Conservation (phyloP, 2,113 vertebrate genomes). For the Ptilonorhynchus violaceus region DNA sequence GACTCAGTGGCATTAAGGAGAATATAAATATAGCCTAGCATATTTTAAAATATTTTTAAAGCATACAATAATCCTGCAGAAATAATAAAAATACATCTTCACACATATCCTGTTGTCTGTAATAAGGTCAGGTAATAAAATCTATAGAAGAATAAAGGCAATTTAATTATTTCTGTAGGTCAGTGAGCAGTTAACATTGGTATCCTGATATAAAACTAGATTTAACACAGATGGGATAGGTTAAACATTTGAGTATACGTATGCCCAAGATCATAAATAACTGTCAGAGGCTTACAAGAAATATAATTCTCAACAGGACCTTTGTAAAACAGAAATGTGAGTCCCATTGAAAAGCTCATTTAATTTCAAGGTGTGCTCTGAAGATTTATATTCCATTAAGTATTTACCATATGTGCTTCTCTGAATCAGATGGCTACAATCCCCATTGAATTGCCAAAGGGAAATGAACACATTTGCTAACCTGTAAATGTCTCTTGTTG, state of each 20-base stretch:
- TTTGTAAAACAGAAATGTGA: constrained; percentile 5
- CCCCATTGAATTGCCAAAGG: constrained; percentile 1
- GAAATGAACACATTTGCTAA: constrained; percentile 46
- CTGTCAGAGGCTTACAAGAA: constrained; percentile 36
- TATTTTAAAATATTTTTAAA: neutral
- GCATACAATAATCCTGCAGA: neutral
- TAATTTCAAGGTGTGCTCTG: constrained; percentile 43
- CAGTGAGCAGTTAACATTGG: constrained; percentile 7
- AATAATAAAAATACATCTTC: neutral
- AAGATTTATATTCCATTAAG: constrained; percentile 64
- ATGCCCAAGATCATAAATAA: constrained; percentile 37
- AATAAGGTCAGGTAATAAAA: neutral
- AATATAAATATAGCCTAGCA: neutral
- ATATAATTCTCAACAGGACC: constrained; percentile 25
- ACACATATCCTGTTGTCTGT: neutral
- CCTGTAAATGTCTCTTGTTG: constrained; percentile 34
- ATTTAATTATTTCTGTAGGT: constrained; percentile 31
- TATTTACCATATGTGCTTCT: constrained; percentile 60
- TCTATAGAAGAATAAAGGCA: neutral
- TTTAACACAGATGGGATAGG: constrained; percentile 45
- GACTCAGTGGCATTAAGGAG: neutral
- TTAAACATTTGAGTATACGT: neutral
- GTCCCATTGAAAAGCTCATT: constrained; percentile 40
- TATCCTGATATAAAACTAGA: constrained; percentile 12
- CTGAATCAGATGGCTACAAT: constrained; percentile 46